Conservation (phyloP, 2,113 vertebrate genomes). For the Rhea pennata region DNA sequence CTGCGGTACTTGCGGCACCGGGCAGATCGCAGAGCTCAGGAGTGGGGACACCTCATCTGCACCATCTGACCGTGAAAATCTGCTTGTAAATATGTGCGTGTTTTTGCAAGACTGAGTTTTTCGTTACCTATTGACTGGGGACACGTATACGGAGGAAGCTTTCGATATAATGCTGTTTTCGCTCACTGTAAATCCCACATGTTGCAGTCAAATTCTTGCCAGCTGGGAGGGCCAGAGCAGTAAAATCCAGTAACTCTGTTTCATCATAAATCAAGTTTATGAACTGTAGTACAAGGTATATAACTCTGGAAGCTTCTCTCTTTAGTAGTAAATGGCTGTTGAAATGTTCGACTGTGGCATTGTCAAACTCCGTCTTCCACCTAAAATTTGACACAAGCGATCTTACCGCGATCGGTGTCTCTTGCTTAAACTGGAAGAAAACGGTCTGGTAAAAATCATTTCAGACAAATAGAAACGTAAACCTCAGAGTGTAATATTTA, state of each 20-base stretch:
- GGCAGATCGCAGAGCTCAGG: neutral
- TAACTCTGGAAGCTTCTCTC: neutral
- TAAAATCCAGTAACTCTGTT: conserved; percentile 35
- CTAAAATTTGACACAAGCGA: neutral
- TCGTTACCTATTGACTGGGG: neutral
- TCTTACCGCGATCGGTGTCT: neutral
- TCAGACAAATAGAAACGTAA: neutral
- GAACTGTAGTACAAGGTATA: conserved; percentile 55
- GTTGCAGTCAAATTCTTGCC: conserved; percentile 42
- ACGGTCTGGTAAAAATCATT: neutral
- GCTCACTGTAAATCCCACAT: conserved; percentile 8
- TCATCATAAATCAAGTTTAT: conserved; percentile 64
- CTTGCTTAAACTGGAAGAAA: neutral
- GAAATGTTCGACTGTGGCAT: neutral
- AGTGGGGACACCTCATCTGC: neutral
- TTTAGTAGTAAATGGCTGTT: conserved; percentile 35
- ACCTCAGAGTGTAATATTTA: neutral
- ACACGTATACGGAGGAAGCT: neutral
- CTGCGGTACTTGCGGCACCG: neutral
- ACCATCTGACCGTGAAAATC: neutral
- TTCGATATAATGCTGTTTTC: neutral
- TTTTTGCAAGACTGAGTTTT: neutral
- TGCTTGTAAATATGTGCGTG: neutral
- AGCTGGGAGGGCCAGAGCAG: conserved; percentile 54
- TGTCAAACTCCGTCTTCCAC: conserved; percentile 6